phyloP scores from a whole-genome alignment of 1,140 invertebrate genomes.

The Pseudobourletiella spinata region DNA sequence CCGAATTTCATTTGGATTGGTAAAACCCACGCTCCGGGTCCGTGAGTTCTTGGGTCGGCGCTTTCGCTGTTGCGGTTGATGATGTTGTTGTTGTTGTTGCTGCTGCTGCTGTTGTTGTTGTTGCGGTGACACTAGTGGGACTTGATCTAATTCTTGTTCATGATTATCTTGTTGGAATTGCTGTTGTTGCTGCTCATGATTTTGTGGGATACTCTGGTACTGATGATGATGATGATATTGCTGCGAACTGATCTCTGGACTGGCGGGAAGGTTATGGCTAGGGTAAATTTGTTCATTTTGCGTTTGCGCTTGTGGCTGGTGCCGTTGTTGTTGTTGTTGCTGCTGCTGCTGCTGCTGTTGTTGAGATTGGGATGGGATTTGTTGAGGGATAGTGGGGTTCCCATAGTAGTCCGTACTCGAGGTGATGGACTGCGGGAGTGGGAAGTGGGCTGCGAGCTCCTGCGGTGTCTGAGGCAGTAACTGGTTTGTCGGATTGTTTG shows the following conservation, averaged over 20 bases:
- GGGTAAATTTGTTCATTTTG: conserved; percentile 5
- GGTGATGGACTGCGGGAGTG: conserved; percentile 17
- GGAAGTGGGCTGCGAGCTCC: conserved; percentile 1
- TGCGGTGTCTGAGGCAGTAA: background rate
- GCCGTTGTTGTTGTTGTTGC: conserved; percentile 3
- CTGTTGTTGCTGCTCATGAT: conserved; percentile 2
- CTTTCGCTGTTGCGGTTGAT: conserved; percentile 7
- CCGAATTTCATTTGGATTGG: conserved; percentile 6
- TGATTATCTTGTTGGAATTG: conserved; percentile 4
- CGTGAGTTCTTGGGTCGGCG: conserved; percentile 20
- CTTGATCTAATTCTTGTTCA: too few species aligned
- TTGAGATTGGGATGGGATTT: background rate
- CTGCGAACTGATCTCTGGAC: background rate
- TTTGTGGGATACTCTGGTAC: background rate
- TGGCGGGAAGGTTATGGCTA: background rate
- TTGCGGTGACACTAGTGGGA: background rate
- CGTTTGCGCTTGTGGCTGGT: background rate
- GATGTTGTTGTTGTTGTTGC: background rate
- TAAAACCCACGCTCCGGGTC: background rate
- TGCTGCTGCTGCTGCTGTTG: conserved; percentile 9
- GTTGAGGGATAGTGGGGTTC: conserved; percentile 4
- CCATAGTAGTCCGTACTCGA: conserved; percentile 20
- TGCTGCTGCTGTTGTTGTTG: background rate
- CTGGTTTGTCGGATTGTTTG: background rate
- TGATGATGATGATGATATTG: too few species aligned